phyloP scores from a whole-genome alignment of 2,113 vertebrate genomes.

The Abramis brama region DNA sequence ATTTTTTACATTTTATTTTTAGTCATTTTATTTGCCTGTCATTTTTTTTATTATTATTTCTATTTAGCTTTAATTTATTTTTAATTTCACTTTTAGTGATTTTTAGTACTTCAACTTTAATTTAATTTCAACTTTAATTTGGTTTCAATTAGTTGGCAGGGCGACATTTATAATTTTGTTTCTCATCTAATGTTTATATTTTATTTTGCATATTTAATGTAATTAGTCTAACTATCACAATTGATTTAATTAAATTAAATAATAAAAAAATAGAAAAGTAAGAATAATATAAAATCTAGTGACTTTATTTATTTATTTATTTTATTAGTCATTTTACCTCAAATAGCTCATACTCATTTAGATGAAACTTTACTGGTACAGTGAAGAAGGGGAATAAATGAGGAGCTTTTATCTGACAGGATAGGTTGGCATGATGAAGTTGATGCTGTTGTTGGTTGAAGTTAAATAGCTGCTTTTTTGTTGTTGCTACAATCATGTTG shows the following conservation, averaged over 20 bases:
- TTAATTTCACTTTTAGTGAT: neutral
- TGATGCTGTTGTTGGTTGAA: neutral
- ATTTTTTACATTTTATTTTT: neutral
- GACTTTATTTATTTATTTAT: neutral
- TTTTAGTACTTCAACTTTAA: neutral
- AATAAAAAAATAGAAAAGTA: neutral
- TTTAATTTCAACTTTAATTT: neutral
- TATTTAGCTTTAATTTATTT: neutral
- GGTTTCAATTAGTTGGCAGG: neutral
- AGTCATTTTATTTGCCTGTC: neutral
- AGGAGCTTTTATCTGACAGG: neutral
- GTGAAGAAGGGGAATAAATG: neutral
- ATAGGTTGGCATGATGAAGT: neutral
- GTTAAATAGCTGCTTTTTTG: neutral
- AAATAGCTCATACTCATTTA: neutral
- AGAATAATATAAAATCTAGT: neutral
- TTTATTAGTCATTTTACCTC: neutral
- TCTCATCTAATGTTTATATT: neutral
- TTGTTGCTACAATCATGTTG: neutral
- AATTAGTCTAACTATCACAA: no score
- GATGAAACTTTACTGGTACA: neutral
- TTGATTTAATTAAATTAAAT: neutral
- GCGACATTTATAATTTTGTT: neutral
- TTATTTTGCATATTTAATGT: neutral
- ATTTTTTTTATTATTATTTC: neutral